A percentile compares a stretch with the other conserved stretches of the same genome.
Evolutionary conservation across 2,888 invertebrate species (phyloP).

Genomic region (Dicranocentrus wangi): DNA sequence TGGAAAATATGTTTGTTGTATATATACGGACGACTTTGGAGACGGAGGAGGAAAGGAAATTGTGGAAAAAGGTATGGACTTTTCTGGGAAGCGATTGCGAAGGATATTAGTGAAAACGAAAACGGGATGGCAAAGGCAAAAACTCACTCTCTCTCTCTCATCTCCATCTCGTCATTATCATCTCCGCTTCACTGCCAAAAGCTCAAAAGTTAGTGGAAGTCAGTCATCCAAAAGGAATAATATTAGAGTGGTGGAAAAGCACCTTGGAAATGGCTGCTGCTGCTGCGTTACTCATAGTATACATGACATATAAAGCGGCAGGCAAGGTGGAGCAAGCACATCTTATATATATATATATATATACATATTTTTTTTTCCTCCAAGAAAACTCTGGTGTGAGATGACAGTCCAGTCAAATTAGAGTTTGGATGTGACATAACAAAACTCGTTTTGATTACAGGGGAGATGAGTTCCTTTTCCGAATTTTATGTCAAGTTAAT

Average conservation of each 20-base stretch:
- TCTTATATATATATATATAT: too few relatives aligned
- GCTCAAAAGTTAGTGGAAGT: slow-evolving; percentile 52
- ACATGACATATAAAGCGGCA: neutral
- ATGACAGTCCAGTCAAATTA: slow-evolving; percentile 61
- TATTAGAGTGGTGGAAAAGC: slow-evolving; percentile 49
- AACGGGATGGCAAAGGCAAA: neutral
- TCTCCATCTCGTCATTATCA: slow-evolving; percentile 18
- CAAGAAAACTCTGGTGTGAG: too few relatives aligned
- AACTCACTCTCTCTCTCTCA: neutral
- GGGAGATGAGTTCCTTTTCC: slow-evolving; percentile 55
- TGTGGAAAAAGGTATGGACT: too few relatives aligned
- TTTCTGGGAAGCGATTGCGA: slow-evolving; percentile 15
- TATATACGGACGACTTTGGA: too few relatives aligned
- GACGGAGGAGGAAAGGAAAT: too few relatives aligned
- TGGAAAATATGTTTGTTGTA: too few relatives aligned
- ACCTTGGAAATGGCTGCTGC: neutral
- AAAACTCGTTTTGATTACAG: slow-evolving; percentile 59
- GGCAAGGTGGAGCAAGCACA: too few relatives aligned
- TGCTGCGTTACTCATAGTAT: neutral
- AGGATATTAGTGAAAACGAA: slow-evolving; percentile 7
- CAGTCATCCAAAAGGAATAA: slow-evolving; percentile 63
- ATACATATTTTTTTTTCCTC: neutral
- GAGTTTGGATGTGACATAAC: slow-evolving; percentile 53
- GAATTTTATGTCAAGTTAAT: slow-evolving; percentile 65
- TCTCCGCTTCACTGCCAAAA: slow-evolving; percentile 59